A percentile compares a stretch with the other conserved stretches of the same genome.
phyloP scores from a whole-genome alignment of 2,888 invertebrate species.

The Pheosia gnoma region DNA sequence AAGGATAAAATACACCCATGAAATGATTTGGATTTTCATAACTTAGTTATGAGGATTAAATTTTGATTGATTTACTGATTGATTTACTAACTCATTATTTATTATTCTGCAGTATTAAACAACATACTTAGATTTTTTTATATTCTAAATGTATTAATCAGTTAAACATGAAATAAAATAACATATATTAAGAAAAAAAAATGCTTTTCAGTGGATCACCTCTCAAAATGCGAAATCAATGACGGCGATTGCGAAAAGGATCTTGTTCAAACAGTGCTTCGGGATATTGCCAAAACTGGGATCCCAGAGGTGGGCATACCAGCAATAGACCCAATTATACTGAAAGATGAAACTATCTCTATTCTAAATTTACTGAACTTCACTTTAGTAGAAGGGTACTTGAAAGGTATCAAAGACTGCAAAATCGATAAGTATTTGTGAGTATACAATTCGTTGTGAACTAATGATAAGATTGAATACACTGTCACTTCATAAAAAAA shows the following conservation, averaged over 20 bases:
- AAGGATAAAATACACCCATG: too few species aligned
- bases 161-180: too few species aligned
- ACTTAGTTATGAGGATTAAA: too few species aligned
- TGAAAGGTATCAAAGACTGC: conserved; percentile 26
- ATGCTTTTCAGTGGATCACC: conserved; percentile 21
- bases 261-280: conserved; percentile 5
- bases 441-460: neutral
- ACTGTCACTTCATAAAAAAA: too few species aligned
- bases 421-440: conserved; percentile 14
- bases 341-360: conserved; percentile 19
- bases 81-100: too few species aligned
- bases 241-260: conserved; percentile 27
- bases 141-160: too few species aligned
- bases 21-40: too few species aligned
- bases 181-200: too few species aligned
- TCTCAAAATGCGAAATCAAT: conserved; percentile 26
- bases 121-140: too few species aligned
- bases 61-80: too few species aligned
- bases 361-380: conserved; percentile 24
- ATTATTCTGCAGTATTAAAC: too few species aligned
- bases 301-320: conserved; percentile 26
- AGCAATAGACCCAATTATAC: conserved; percentile 22
- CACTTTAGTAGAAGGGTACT: conserved; percentile 25
- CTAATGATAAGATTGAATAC: too few species aligned
- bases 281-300: conserved; percentile 15